These are phyloP conservation scores for Tychaedon coryphoeus DNA, from an alignment of 2,113 vertebrate genomes.

Conservation along the genomic window DNA sequence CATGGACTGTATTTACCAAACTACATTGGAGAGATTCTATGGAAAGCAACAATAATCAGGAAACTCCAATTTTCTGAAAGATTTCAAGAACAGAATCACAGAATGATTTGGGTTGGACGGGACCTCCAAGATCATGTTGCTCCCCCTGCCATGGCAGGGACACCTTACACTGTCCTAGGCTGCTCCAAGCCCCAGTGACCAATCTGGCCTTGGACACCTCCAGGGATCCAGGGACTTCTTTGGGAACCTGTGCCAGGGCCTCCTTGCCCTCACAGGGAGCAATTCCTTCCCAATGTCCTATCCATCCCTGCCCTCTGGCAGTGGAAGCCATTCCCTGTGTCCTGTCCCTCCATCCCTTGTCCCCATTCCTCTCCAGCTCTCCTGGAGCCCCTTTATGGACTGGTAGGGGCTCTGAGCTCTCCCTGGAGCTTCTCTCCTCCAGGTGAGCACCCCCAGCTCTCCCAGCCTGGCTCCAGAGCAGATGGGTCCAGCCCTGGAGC, in stretches of 20 bases:
- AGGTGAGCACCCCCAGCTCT: background rate
- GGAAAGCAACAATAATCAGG: background rate
- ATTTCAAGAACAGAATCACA: background rate
- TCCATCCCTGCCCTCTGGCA: background rate
- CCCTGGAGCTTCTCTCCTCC: background rate
- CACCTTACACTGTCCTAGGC: rapidly evolving
- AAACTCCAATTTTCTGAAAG: background rate
- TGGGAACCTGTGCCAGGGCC: background rate
- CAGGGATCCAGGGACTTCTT: background rate
- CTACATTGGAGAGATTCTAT: background rate
- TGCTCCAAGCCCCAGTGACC: too few relatives aligned
- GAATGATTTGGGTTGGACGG: background rate
- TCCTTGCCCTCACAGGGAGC: rapidly evolving
- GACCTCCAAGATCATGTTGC: background rate
- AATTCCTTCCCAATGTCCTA: background rate
- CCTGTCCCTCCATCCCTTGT: background rate
- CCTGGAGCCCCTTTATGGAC: background rate
- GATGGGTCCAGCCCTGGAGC: background rate
- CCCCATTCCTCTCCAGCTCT: background rate
- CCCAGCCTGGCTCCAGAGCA: background rate
- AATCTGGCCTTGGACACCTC: rapidly evolving
- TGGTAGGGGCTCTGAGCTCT: background rate
- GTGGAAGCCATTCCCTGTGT: background rate
- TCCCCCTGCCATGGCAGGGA: background rate
- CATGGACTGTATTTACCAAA: background rate